Conservation (phyloP, 2,797 vertebrate species). For the Serranus cabrilla region DNA sequence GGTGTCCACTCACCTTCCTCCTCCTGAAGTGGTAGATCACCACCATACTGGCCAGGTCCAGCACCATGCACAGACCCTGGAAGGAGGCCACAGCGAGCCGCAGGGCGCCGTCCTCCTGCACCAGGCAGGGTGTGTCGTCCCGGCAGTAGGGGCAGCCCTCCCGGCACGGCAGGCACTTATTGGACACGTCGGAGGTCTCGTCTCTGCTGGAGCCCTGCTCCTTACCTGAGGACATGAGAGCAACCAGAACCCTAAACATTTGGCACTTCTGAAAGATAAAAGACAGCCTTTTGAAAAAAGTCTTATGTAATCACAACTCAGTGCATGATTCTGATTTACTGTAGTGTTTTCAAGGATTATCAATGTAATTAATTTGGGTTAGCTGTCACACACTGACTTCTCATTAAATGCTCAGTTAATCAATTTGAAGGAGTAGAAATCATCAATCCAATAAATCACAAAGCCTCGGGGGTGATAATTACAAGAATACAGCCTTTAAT, state of each 20-base stretch:
- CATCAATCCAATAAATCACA: constrained; percentile 64
- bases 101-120: constrained; percentile 91
- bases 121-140: constrained; percentile 93
- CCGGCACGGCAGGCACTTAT: constrained; percentile 92
- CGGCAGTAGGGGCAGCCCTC: constrained; percentile 93
- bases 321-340: constrained; percentile 38
- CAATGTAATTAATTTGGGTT: constrained; percentile 50
- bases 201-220: constrained; percentile 73
- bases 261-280: background rate
- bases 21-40: constrained; percentile 94
- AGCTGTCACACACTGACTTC: constrained; percentile 39
- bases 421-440: constrained; percentile 50
- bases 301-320: constrained; percentile 4
- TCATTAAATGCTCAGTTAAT: constrained; percentile 60
- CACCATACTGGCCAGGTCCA: constrained; percentile 89
- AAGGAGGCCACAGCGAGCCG: constrained; percentile 93
- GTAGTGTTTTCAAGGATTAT: constrained; percentile 53
- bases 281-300: constrained; percentile 4
- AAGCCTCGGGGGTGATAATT: constrained; percentile 60
- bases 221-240: constrained; percentile 83
- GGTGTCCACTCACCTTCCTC: constrained; percentile 90
- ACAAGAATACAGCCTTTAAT: constrained; percentile 64
- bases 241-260: background rate
- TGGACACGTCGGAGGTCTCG: constrained; percentile 85
- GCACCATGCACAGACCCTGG: constrained; percentile 94